phyloP scores from a whole-genome alignment of 2,113 vertebrate genomes.

The Oryzias celebensis region DNA sequence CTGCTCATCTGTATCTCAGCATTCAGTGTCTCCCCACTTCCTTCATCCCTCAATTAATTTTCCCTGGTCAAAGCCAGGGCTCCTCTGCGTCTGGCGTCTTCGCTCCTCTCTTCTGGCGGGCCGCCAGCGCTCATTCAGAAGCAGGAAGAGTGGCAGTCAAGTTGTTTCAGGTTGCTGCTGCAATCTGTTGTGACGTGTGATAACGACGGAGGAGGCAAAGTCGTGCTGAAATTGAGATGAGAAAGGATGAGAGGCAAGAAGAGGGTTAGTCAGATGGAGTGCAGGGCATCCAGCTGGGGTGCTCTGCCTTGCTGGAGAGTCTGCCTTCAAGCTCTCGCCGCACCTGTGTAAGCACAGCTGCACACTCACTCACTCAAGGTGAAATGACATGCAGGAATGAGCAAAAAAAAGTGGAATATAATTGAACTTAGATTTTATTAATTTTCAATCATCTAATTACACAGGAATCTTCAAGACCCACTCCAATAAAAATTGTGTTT shows the following conservation, averaged over 20 bases:
- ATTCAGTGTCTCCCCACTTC: constrained; percentile 18
- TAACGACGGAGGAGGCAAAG: constrained; percentile 48
- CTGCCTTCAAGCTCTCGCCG: constrained; percentile 60
- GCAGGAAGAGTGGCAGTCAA: constrained; percentile 31
- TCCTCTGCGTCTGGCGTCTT: constrained; percentile 5
- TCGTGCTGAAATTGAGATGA: constrained; percentile 47
- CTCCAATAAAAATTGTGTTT: too few relatives aligned
- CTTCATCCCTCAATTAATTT: constrained; percentile 14
- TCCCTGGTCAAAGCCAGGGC: constrained; percentile 16
- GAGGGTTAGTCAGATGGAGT: constrained; percentile 60
- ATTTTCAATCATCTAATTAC: background rate
- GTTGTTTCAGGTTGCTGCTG: constrained; percentile 30
- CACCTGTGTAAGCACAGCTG: constrained; percentile 72
- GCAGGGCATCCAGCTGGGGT: constrained; percentile 67
- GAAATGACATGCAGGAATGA: constrained; percentile 12
- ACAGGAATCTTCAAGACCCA: too few relatives aligned
- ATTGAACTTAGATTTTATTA: constrained; percentile 29
- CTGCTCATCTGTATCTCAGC: constrained; percentile 18
- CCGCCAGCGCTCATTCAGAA: constrained; percentile 45
- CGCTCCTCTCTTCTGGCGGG: constrained; percentile 25
- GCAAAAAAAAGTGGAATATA: constrained; percentile 12
- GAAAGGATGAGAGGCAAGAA: constrained; percentile 57
- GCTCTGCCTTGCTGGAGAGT: constrained; percentile 59
- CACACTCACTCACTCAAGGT: constrained; percentile 7
- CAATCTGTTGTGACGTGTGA: constrained; percentile 59